Evolutionary conservation across 2,113 vertebrate genomes (phyloP), one percentile per base, ranked within the genome.

Genomic region (Furnarius figulus): DNA sequence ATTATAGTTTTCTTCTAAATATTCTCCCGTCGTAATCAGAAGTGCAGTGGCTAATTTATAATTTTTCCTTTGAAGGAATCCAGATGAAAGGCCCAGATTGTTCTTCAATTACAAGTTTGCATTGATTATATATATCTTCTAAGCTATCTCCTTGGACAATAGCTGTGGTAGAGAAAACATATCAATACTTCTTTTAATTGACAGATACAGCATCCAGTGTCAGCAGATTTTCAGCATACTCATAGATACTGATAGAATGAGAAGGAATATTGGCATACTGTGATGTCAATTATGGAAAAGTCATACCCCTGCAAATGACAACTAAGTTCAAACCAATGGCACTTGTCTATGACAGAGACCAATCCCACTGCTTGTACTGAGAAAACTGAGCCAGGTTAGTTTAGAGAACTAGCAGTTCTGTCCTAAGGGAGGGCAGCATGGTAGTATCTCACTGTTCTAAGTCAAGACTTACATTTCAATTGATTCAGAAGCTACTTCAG

Each of bases 71-170:
- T 66, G 99, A 99, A 95, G 99, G 99, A 98, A 99, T 99, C 99
- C 99, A 99, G 98, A 99, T 99, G 98, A 98, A 99, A 96, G 99
- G 99, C 98, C 99, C 99, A 97, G 99, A 99, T 93, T 99, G 99
- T 98, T 99, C 99, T 98, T 99, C 99, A 97, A 99, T 99, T 96
- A 99, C 99, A 97, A 99, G 98, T 98, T 99, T 99, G 98, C 99
- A 99, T 97, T 99, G 98, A 98, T 99, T 99, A 98, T 99, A 99
- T 98, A 99, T 99, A 97, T 99, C 99, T 98, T 99, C 99, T 98
- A 99, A 98, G 95, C 98, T 99, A 96, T 99, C 99, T 96, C 99
- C 99, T 99, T 99, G 99, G 98, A 99, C 99, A 97, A 99, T 98
- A 86, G 99, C 99, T 99, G 97, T 61, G 97, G 97, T 46, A 93